Percentiles rank a stretch among this genome's conserved stretches.
phyloP scores from a whole-genome alignment of 2,797 vertebrate genomes.

The Syncerus caffer region DNA sequence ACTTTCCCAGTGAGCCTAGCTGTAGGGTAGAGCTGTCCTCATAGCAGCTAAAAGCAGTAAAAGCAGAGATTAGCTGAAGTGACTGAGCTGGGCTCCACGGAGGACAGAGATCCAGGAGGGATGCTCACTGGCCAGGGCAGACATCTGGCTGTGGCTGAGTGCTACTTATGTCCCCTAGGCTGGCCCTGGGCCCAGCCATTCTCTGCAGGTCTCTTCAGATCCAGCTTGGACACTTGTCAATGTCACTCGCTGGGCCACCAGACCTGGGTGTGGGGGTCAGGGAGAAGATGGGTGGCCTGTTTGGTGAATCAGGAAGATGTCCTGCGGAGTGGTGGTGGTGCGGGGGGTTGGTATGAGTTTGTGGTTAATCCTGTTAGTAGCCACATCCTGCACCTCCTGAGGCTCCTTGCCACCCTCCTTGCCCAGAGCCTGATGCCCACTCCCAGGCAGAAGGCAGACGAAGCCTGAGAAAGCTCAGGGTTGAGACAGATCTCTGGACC shows the following conservation, averaged over 20 bases:
- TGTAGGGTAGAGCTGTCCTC: neutral
- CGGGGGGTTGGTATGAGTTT: neutral
- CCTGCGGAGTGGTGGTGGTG: accelerated
- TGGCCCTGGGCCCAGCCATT: neutral
- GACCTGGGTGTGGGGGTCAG: neutral
- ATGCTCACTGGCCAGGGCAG: accelerated
- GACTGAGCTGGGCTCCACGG: neutral
- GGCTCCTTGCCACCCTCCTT: neutral
- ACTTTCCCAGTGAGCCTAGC: neutral
- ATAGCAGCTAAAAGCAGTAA: neutral
- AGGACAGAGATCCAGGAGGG: neutral
- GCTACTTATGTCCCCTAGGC: accelerated
- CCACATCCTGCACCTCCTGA: neutral
- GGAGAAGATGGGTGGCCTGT: neutral
- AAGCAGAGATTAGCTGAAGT: neutral
- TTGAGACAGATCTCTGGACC: neutral
- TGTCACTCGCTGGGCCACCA: neutral
- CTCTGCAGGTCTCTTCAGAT: neutral
- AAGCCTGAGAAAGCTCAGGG: neutral
- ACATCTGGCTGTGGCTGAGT: accelerated
- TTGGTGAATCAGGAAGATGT: neutral
- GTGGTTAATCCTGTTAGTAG: neutral
- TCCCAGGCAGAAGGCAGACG: neutral
- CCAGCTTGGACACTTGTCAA: neutral
- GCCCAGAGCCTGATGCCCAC: neutral